phyloP scores from a whole-genome alignment of 2,888 invertebrate species.

The Ceramica pisi region DNA sequence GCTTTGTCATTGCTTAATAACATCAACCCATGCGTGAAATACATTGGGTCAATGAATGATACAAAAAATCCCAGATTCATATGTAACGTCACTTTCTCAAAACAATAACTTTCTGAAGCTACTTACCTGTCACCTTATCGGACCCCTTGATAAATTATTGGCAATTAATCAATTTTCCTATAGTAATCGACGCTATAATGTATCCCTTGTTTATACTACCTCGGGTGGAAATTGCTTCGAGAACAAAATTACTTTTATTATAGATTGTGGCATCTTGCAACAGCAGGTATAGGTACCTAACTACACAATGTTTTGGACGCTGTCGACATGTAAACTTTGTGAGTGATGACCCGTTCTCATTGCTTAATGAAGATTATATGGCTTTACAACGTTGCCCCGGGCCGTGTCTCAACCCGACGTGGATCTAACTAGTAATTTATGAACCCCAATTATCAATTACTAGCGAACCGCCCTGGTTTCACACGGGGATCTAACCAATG shows the following conservation, averaged over 20 bases:
- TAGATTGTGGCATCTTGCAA: slow-evolving; percentile 47
- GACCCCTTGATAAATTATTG: slow-evolving; percentile 5
- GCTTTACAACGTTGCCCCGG: slow-evolving; percentile 53
- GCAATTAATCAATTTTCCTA: slow-evolving; percentile 15
- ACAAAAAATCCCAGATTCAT: background rate
- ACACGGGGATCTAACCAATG: no score
- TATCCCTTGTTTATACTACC: slow-evolving; percentile 3
- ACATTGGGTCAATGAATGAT: background rate
- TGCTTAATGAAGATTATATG: slow-evolving; percentile 59
- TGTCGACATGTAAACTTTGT: slow-evolving; percentile 60
- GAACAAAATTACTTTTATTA: slow-evolving; percentile 39
- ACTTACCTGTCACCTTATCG: background rate
- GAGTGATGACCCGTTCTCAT: slow-evolving; percentile 58
- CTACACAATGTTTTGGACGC: slow-evolving; percentile 39
- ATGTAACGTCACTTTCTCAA: background rate
- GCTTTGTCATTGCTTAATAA: background rate
- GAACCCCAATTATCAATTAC: slow-evolving; percentile 60
- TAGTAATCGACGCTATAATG: slow-evolving; percentile 15
- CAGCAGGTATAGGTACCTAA: background rate
- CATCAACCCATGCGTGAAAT: background rate
- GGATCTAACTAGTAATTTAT: slow-evolving; percentile 59
- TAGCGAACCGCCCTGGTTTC: no score
- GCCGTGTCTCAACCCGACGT: slow-evolving; percentile 51
- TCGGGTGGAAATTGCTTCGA: slow-evolving; percentile 16
- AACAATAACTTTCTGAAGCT: background rate